Percentiles rank a stretch among this genome's conserved stretches.
phyloP scores from a whole-genome alignment of 92 coral and sea anemone species.

The Palythoa grandis region DNA sequence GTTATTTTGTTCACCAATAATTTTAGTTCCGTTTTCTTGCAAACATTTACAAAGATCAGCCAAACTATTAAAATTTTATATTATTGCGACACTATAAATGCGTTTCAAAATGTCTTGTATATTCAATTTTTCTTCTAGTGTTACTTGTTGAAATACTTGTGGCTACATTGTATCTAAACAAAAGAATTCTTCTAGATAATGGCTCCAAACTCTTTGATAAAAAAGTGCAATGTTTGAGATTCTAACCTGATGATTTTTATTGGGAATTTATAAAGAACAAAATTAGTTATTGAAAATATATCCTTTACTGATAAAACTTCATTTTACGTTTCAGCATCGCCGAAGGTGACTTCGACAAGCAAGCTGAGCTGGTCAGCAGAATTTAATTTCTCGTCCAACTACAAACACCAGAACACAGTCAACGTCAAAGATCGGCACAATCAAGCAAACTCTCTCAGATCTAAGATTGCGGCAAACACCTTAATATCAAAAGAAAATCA shows the following conservation, averaged over 20 bases:
- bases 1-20: not conserved
- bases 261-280: no score
- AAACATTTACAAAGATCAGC: not conserved
- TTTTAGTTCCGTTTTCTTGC: not conserved
- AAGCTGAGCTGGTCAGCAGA: not conserved
- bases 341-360: not conserved
- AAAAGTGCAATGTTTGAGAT: no score
- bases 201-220: no score
- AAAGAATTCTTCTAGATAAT: no score
- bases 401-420: not conserved
- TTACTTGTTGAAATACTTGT: not conserved
- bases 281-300: not conserved
- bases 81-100: not conserved
- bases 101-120: no score
- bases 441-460: not conserved
- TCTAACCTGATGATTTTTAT: not conserved
- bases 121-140: not conserved
- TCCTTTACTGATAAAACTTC: not conserved
- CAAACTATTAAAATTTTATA: not conserved
- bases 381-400: not conserved
- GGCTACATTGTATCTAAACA: not conserved
- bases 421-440: not conserved
- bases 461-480: not conserved
- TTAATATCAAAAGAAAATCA: not conserved
- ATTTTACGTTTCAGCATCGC: not conserved